Conservation (phyloP, 2,113 vertebrate species). For the Zonotrichia leucophrys region DNA sequence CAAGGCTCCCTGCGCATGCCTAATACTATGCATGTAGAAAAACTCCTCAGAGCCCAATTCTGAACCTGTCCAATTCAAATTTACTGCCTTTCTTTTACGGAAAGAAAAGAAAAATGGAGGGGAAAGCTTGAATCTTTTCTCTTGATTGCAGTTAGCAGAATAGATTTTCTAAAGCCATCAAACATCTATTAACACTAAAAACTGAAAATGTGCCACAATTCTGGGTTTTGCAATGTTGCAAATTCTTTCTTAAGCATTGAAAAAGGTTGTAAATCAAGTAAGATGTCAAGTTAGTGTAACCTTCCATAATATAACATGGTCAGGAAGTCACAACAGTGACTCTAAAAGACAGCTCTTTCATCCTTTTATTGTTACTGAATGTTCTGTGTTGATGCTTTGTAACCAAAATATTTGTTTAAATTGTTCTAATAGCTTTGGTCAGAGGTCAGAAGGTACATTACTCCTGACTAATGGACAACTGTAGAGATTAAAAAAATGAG, state of each 20-base stretch:
- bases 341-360: neutral
- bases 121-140: conserved; percentile 12
- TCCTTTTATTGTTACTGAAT: conserved; percentile 18
- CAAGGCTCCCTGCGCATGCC: neutral
- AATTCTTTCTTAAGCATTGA: neutral
- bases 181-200: neutral
- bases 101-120: neutral
- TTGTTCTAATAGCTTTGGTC: conserved; percentile 47
- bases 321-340: conserved; percentile 16
- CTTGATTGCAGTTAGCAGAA: conserved; percentile 19
- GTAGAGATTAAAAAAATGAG: neutral
- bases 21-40: neutral
- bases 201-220: neutral
- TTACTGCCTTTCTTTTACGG: conserved; percentile 31
- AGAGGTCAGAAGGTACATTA: conserved; percentile 24
- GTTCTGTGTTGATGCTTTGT: conserved; percentile 36
- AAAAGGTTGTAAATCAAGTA: neutral
- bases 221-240: neutral
- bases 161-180: conserved; percentile 1
- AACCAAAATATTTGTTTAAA: conserved; percentile 63
- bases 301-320: neutral
- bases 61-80: conserved; percentile 19
- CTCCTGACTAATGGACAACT: conserved; percentile 1
- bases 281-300: neutral
- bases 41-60: neutral